phyloP scores from a whole-genome alignment of 2,113 vertebrate species.

The Lophura nycthemera region DNA sequence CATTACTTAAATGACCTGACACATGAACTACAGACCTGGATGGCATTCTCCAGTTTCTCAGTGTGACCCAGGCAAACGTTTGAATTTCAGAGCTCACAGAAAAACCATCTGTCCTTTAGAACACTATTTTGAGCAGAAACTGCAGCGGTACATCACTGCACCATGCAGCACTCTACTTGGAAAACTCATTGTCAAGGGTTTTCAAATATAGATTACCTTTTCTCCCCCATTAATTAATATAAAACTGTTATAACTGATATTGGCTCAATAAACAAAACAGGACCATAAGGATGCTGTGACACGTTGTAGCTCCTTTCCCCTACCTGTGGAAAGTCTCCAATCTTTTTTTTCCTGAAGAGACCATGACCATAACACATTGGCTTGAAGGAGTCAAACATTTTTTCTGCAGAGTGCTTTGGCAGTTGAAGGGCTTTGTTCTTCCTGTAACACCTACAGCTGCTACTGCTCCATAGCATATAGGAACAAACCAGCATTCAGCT shows the following conservation, averaged over 20 bases:
- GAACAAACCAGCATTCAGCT: not conserved
- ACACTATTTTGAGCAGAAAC: not conserved
- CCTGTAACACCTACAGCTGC: not conserved
- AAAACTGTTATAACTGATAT: not conserved
- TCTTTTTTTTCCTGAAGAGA: not conserved
- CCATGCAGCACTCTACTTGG: not conserved
- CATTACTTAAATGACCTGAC: not conserved
- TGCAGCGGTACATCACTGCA: not conserved
- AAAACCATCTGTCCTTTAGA: not conserved
- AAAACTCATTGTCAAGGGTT: not conserved
- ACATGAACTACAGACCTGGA: not conserved
- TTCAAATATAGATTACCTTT: not conserved
- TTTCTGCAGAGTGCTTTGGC: not conserved
- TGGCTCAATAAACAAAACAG: not conserved
- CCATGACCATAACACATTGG: not conserved
- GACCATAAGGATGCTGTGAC: not conserved
- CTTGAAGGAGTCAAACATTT: not conserved
- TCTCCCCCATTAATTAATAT: not conserved
- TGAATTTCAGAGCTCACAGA: not conserved
- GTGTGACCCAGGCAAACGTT: not conserved
- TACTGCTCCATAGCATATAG: not conserved
- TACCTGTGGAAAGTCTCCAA: not conserved
- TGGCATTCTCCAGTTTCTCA: not conserved
- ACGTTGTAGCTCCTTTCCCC: not conserved
- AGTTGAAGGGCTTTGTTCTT: not conserved